Base-by-base conservation (phyloP, 1,140 invertebrate genomes). In the Drosophila insularis region DNA sequence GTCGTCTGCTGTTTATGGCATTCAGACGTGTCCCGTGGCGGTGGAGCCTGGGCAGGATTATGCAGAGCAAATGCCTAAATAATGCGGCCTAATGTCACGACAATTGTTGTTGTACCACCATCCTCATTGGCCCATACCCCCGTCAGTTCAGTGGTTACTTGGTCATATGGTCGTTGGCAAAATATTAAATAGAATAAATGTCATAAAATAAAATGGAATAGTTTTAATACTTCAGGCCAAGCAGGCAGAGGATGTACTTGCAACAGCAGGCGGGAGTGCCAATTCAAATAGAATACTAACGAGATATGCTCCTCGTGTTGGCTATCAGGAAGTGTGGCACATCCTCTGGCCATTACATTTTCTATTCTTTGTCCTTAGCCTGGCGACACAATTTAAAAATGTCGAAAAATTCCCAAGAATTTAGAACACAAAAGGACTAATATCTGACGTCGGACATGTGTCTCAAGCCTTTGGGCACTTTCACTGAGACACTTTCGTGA, bases 21-120 rank as follows among this genome's bases (percentile, higher is more conserved):
- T 19, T 54, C 27, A 64, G 62, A 64, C 62, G 62, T 64, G 62
- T 37, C 71, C 43, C 43, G 43, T 50, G 43, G 43, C 17, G 43
- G 43, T 50, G 43, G 43, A 50, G 43, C 43, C 17, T 50, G 43
- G 27, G 32, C 17, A n/a, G 69, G 72, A 80, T 80, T 80, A 80
- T 80, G 72, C 54, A 63, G 43, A 81, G 78, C 68, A 79, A 80
- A 80, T 81, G 68, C 78, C 78, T 55, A 81, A 80, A 68, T 80
- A 80, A 80, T 76, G 78, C 78, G 40, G 59, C 63, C 63, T 80
- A 80, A 80, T 80, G 78, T 50, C 64, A 61, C 17, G 10, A 21
- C 35, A n/a, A 43, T 50, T 50, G 43, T 50, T 50, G 43, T 27
- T 21, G 10, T 19, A 8, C 43, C 17, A 19, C 14, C 14, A 14